phyloP scores from a whole-genome alignment of 2,888 invertebrate genomes.

The Exocentrus adspersus region DNA sequence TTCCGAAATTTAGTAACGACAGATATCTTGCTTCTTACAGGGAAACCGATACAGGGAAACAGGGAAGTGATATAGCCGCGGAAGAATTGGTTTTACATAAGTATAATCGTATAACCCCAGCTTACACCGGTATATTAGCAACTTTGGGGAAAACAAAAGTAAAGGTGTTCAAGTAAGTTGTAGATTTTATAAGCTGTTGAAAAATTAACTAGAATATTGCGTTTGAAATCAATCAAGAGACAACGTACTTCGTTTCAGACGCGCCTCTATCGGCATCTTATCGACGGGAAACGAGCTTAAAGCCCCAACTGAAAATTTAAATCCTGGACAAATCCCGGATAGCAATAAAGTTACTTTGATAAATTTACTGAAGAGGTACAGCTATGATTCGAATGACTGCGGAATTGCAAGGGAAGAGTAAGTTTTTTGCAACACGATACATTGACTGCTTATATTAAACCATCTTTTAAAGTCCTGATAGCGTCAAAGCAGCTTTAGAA shows the following conservation, averaged over 20 bases:
- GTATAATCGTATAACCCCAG: constrained; percentile 68
- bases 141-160: constrained; percentile 70
- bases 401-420: constrained; percentile 86
- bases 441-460: constrained; percentile 5
- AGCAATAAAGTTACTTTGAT: constrained; percentile 89
- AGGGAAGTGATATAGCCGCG: constrained; percentile 73
- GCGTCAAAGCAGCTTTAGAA: constrained; percentile 70
- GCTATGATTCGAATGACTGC: constrained; percentile 75
- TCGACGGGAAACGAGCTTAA: constrained; percentile 96
- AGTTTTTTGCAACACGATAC: no score
- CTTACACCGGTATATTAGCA: constrained; percentile 77
- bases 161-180: constrained; percentile 65
- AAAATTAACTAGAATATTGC: no score
- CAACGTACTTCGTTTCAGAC: constrained; percentile 63
- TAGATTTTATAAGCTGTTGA: no score
- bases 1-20: not conserved
- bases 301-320: constrained; percentile 69
- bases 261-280: constrained; percentile 81
- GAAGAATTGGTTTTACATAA: constrained; percentile 68
- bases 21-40: constrained; percentile 47
- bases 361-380: constrained; percentile 74
- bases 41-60: constrained; percentile 70
- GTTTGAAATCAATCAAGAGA: no score
- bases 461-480: constrained; percentile 64
- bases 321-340: constrained; percentile 86